Percentiles rank a stretch among this genome's conserved stretches.
phyloP scores from a whole-genome alignment of 2,113 vertebrate genomes.

The Apodemus sylvaticus region DNA sequence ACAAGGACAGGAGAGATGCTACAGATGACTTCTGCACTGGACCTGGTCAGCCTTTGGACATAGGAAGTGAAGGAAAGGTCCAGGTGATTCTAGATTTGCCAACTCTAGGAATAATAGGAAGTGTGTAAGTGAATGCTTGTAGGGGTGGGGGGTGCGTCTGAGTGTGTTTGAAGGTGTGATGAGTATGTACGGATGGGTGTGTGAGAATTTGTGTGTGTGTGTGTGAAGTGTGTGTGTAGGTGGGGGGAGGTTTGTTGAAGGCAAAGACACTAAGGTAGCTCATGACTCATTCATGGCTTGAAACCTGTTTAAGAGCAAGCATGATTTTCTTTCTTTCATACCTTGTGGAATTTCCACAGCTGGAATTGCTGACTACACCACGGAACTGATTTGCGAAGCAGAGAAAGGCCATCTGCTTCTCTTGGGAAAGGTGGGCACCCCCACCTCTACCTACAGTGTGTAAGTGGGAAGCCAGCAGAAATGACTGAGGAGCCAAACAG shows the following conservation, averaged over 20 bases:
- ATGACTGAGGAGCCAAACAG: background rate
- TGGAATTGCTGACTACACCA: background rate
- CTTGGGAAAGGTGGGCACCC: background rate
- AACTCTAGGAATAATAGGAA: background rate
- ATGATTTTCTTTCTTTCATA: slow-evolving; percentile 9
- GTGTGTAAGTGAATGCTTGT: background rate
- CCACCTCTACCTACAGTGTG: rapidly evolving
- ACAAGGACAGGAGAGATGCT: rapidly evolving
- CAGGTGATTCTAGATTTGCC: background rate
- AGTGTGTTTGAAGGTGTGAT: background rate
- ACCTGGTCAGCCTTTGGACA: background rate
- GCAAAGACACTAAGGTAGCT: background rate
- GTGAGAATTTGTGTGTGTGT: background rate
- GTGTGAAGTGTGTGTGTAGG: background rate
- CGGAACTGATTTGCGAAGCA: background rate
- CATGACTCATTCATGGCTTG: slow-evolving; percentile 54
- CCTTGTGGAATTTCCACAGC: slow-evolving; percentile 55
- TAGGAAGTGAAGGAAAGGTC: background rate
- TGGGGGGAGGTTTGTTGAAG: background rate
- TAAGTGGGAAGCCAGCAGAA: background rate
- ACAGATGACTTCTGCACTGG: rapidly evolving
- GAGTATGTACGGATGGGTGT: background rate
- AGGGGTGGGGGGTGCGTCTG: background rate
- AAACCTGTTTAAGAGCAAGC: slow-evolving; percentile 37
- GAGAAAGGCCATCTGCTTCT: background rate